Conservation (phyloP, 2,888 invertebrate species). For the Frankliniella fusca region DNA sequence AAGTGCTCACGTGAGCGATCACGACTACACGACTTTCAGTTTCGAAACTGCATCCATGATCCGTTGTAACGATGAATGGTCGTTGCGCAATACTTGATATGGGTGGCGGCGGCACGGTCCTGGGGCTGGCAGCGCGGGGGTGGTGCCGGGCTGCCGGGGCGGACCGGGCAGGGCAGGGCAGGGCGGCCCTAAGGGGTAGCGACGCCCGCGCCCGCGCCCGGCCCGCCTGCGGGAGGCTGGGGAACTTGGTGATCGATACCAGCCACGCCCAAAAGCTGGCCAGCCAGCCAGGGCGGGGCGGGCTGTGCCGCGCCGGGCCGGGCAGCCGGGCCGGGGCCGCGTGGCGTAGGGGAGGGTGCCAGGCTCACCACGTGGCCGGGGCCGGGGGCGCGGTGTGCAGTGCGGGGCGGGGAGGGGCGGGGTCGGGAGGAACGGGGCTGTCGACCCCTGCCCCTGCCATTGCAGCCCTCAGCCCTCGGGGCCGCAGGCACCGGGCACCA, state of each 20-base stretch:
- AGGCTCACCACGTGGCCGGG: neutral
- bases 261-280: slow-evolving; percentile 6
- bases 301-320: neutral
- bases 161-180: neutral
- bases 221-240: slow-evolving; percentile 34
- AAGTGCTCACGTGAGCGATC: too few relatives aligned
- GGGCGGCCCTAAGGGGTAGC: neutral
- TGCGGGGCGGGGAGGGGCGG: neutral
- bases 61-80: too few relatives aligned
- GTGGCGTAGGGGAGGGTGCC: neutral
- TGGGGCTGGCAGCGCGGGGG: neutral
- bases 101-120: neutral
- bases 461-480: too few relatives aligned
- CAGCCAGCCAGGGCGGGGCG: neutral
- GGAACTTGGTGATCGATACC: slow-evolving; percentile 34
- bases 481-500: too few relatives aligned
- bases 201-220: neutral
- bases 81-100: too few relatives aligned
- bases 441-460: too few relatives aligned
- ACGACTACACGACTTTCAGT: neutral
- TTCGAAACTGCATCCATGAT: too few relatives aligned
- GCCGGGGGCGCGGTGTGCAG: neutral
- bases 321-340: neutral
- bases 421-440: neutral
- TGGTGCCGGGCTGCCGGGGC: neutral